phyloP scores from a whole-genome alignment of 2,797 vertebrate species.

The Pseudochirops cupreus region DNA sequence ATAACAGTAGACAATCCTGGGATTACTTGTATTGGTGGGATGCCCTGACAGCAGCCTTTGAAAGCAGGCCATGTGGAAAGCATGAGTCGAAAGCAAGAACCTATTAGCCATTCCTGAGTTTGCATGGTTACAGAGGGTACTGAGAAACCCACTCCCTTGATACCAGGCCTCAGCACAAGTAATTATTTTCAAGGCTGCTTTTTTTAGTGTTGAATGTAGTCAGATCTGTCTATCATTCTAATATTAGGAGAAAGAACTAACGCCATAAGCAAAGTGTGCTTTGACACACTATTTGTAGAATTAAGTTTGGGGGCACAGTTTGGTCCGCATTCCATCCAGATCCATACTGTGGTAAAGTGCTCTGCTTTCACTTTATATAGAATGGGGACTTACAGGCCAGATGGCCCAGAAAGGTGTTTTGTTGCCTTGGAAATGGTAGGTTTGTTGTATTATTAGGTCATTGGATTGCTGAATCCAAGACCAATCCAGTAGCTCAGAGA shows the following conservation, averaged over 20 bases:
- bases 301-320: not conserved
- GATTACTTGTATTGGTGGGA: not conserved
- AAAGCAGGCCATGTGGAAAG: not conserved
- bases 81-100: not conserved
- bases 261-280: slow-evolving; percentile 8
- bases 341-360: slow-evolving; percentile 16
- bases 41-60: not conserved
- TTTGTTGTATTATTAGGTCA: not conserved
- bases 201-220: slow-evolving; percentile 44
- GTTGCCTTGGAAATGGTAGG: slow-evolving; percentile 21
- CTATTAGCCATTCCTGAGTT: not conserved
- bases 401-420: not conserved
- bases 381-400: not conserved
- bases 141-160: slow-evolving; percentile 27
- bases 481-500: not conserved
- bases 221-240: slow-evolving; percentile 25
- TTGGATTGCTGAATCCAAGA: slow-evolving; percentile 41
- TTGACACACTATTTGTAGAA: not conserved
- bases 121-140: not conserved
- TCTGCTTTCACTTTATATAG: slow-evolving; percentile 30
- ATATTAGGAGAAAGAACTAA: slow-evolving; percentile 42
- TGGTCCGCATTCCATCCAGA: slow-evolving; percentile 11
- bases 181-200: slow-evolving; percentile 50
- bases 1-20: slow-evolving; percentile 24
- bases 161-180: slow-evolving; percentile 28